Evolutionary conservation across 2,888 invertebrate species (phyloP), one percentile per base, ranked within the genome.

Genomic region (Geotrupes spiniger): DNA sequence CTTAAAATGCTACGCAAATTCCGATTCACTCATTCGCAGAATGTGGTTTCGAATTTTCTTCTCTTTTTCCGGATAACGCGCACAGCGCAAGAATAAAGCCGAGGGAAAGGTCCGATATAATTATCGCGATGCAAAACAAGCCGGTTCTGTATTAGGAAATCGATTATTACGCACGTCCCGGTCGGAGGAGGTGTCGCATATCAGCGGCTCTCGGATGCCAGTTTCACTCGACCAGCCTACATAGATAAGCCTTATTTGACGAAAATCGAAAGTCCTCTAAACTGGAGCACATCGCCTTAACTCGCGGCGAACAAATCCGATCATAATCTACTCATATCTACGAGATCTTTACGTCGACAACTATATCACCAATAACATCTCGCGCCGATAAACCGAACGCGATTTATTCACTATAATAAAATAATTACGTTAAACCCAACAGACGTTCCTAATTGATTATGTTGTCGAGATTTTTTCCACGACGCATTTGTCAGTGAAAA

Each of bases 231-330:
- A 57, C 58, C 57, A 59, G 60, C 57, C 63, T 58, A 56, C 56
- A 57, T 60, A 61, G 61, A 62, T 62, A 60, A 60, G 59, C 62
- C 61, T 50, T 63, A 63, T 63, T 64, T 60, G 64, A 61, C 58
- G 62, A 61, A 63, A 64, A 64, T 61, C 61, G 64, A 64, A 64
- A 64, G 64, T 63, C 57, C 53, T 59, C 54, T 59, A 60, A 62
- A 63, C 61, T 63, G 53, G 64, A 64, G 61, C 62, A 63, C 56
- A 62, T 58, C 59, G 51, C 44, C 31, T 27, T 50, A 44, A 46
- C 54, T 45, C 12, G 17, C 10, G 53, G 54, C 47, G 9, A 12
- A 33, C 11, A 33, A 33, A 15, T 33, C 33, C 11, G 33, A 33
- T 33, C n/a, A 10, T 33, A 33, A 33, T 33, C 33, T 33, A 15